phyloP scores from a whole-genome alignment of 1,140 invertebrate species.

The Bombyx mandarina region DNA sequence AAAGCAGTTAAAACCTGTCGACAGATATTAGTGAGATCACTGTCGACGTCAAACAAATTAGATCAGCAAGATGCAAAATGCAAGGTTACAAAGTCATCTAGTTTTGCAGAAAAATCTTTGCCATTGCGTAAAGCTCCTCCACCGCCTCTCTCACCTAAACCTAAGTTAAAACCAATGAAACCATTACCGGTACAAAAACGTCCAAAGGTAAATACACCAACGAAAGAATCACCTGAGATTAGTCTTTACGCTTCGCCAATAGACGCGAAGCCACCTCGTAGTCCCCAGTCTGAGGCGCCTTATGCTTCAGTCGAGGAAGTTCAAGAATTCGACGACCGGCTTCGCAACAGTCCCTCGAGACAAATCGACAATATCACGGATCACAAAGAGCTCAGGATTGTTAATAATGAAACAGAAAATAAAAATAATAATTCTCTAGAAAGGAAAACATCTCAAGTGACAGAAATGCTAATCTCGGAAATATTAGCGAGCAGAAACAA shows the following conservation, averaged over 20 bases:
- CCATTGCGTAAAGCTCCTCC: slow-evolving; percentile 67
- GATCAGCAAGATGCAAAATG: slow-evolving; percentile 52
- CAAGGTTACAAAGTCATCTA: slow-evolving; percentile 64
- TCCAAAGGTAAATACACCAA: slow-evolving; percentile 21
- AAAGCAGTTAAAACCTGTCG: slow-evolving; percentile 65
- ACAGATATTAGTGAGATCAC: slow-evolving; percentile 66
- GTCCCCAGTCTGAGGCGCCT: slow-evolving; percentile 36
- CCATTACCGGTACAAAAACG: slow-evolving; percentile 38
- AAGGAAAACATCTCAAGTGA: slow-evolving; percentile 60
- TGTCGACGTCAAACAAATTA: slow-evolving; percentile 63
- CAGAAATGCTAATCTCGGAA: slow-evolving; percentile 68
- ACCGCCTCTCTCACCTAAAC: slow-evolving; percentile 67
- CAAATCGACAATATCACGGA: slow-evolving; percentile 29
- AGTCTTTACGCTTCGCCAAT: slow-evolving; percentile 58
- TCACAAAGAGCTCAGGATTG: slow-evolving; percentile 23
- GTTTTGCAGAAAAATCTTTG: slow-evolving; percentile 66
- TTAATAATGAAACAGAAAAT: slow-evolving; percentile 25
- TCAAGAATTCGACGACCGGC: slow-evolving; percentile 49
- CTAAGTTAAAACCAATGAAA: slow-evolving; percentile 65
- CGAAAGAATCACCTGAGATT: slow-evolving; percentile 46
- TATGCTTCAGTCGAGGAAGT: slow-evolving; percentile 59
- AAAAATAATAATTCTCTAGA: slow-evolving; percentile 53
- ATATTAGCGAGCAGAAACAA: slow-evolving; percentile 67
- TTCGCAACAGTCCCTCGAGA: slow-evolving; percentile 42
- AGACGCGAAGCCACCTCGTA: slow-evolving; percentile 45